Conservation (phyloP, 2,797 vertebrate genomes). For the Sphaeramia orbicularis region DNA sequence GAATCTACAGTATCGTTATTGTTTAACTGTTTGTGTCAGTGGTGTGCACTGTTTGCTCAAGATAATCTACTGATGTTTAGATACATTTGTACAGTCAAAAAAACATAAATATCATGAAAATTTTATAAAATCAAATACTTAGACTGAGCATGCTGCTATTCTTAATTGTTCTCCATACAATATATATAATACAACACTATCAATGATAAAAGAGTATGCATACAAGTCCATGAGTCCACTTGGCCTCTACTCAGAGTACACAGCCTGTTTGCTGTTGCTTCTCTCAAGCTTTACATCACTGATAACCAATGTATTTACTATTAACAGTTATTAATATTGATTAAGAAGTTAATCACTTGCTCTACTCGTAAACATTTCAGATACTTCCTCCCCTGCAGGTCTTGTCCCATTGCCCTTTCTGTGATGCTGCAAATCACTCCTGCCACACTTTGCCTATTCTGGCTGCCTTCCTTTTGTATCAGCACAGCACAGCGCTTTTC, state of each 20-base stretch:
- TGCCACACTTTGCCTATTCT: conserved; percentile 13
- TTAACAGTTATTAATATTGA: conserved; percentile 47
- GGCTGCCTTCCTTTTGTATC: conserved; percentile 41
- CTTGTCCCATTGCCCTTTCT: conserved; percentile 28
- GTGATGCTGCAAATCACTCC: conserved; percentile 52
- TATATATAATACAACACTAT: too few relatives aligned
- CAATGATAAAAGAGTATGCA: too few relatives aligned
- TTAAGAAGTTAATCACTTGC: conserved; percentile 36
- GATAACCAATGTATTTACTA: conserved; percentile 20
- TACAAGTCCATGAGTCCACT: not conserved
- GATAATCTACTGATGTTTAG: not conserved
- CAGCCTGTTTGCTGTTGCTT: conserved; percentile 11
- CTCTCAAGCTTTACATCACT: conserved; percentile 4
- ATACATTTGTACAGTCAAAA: not conserved
- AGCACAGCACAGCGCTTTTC: conserved; percentile 54
- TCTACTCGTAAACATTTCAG: conserved; percentile 41
- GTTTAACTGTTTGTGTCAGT: too few relatives aligned
- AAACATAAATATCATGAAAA: not conserved
- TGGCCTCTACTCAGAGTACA: not conserved
- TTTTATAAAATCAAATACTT: too few relatives aligned
- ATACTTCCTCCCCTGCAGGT: conserved; percentile 17
- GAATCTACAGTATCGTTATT: too few relatives aligned
- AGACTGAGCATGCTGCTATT: too few relatives aligned
- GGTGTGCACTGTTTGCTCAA: not conserved
- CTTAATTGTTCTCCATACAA: too few relatives aligned